Conservation (phyloP, 2,113 vertebrate species). For the Nibea coibor region DNA sequence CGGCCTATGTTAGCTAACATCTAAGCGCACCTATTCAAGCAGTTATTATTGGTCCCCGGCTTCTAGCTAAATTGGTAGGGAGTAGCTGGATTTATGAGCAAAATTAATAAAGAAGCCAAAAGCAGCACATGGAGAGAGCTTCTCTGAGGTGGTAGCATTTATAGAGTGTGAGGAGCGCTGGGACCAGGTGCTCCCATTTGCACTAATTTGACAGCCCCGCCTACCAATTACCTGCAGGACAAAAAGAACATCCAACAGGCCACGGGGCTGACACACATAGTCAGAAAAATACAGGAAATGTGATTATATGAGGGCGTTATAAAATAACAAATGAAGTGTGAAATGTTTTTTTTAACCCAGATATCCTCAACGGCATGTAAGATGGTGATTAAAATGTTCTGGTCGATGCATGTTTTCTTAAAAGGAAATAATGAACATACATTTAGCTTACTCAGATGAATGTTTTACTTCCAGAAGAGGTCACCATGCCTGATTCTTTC, state of each 20-base stretch:
- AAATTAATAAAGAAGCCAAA: neutral
- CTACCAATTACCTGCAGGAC: slow-evolving; percentile 7
- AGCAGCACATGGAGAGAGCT: neutral
- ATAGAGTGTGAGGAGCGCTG: neutral
- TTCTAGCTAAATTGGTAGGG: neutral
- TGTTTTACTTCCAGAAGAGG: neutral
- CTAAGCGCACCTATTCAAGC: neutral
- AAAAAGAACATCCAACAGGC: neutral
- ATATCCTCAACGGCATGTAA: neutral
- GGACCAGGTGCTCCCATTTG: neutral
- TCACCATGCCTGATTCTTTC: neutral
- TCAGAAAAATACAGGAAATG: neutral
- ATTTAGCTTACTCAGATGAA: no score
- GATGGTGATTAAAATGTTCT: neutral
- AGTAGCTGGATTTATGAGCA: neutral
- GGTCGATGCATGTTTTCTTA: neutral
- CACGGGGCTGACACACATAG: neutral
- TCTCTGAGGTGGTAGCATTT: neutral
- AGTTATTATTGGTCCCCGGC: neutral
- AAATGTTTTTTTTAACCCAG: neutral
- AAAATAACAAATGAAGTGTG: neutral
- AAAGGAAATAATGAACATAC: neutral
- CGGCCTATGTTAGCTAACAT: no score
- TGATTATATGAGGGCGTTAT: neutral
- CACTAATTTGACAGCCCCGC: neutral